Base-by-base conservation (phyloP, 2,888 invertebrate genomes). In the Isoperla grammatica region DNA sequence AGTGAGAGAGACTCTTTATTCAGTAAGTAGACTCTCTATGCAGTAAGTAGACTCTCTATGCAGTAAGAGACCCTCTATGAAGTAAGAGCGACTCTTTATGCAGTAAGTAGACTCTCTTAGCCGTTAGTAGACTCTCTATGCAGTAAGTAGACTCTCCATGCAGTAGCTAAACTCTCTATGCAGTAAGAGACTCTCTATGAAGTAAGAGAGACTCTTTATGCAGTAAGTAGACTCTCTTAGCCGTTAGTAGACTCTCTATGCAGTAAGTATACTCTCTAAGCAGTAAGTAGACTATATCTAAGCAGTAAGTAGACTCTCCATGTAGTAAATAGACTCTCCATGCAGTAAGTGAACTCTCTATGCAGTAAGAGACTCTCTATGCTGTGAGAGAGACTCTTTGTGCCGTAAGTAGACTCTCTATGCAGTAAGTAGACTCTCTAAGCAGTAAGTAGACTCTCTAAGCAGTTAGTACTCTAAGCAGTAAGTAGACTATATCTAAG, bases 271-370 rank as follows among this genome's bases (percentile, higher is more conserved):
- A 53, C 39, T 42, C 42, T 42, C 19, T 62, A n/a, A 55, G 45
- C 65, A 64, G 17, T 6, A 4, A 50, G 50, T 6, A 11, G 12
- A 50, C 13, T 22, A 37, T 37, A n/a, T n/a, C n/a, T n/a, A n/a
- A n/a, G 70, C 54, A 76, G 77, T 83, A 70, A 79, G 81, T 79
- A 62, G 15, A 43, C 13, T 64, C 6, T 22, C 29, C 39, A 13
- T 39, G 12, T 46, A 6, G 83, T 83, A 70, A 79, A 81, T 79
- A 62, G 15, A 43, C 12, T 64, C 8, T 22, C 35, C 39, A 22
- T 40, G 12, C 50, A 48, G 22, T 29, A 42, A 42, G 19, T 54
- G 12, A 17, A 53, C 39, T 42, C 42, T 42, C 19, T 62, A n/a
- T 57, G 45, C 65, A 64, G 17, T 6, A 4, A 50, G 50, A 11